These are phyloP conservation scores for Acheta domesticus DNA, from an alignment of 2,888 invertebrate genomes.

Conservation along the genomic window DNA sequence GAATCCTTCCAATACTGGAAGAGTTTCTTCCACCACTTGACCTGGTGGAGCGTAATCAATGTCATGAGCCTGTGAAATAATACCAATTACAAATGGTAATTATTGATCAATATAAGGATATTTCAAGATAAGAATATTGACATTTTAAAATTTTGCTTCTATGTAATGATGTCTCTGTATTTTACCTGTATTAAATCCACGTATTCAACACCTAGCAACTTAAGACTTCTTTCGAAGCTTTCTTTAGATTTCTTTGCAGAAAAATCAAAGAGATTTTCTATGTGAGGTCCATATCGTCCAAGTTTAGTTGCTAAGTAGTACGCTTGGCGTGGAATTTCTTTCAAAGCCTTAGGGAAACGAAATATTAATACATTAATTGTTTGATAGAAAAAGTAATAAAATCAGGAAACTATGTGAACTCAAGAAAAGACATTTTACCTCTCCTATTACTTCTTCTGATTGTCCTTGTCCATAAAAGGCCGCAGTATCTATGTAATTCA, in stretches of 20 bases:
- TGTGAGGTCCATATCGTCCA: conserved; percentile 72
- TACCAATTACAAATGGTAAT: neutral
- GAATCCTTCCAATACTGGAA: conserved; percentile 74
- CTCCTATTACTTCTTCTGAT: conserved; percentile 78
- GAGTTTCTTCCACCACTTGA: conserved; percentile 71
- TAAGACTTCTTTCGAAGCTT: conserved; percentile 73
- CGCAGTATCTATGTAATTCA: conserved; percentile 90
- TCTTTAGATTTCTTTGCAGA: conserved; percentile 67
- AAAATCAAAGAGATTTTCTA: conserved; percentile 80
- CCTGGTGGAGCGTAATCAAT: conserved; percentile 67
- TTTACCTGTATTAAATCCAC: conserved; percentile 86
- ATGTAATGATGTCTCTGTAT: neutral
- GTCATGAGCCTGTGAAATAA: conserved; percentile 73
- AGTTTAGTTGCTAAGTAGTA: conserved; percentile 92
- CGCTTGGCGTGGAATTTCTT: conserved; percentile 70
- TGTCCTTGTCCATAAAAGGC: conserved; percentile 89
- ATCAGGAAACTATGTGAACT: no score
- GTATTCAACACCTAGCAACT: conserved; percentile 71
- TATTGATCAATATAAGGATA: neutral
- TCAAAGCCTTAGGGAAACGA: conserved; percentile 58
- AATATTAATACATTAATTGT: neutral
- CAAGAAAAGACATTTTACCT: conserved; percentile 51
- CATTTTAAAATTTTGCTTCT: neutral
- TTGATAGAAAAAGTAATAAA: no score
- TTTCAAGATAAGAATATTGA: neutral